Evolutionary conservation across 1,140 invertebrate species (phyloP), one percentile per base, ranked within the genome.

Genomic region (Frieseomelitta varia): DNA sequence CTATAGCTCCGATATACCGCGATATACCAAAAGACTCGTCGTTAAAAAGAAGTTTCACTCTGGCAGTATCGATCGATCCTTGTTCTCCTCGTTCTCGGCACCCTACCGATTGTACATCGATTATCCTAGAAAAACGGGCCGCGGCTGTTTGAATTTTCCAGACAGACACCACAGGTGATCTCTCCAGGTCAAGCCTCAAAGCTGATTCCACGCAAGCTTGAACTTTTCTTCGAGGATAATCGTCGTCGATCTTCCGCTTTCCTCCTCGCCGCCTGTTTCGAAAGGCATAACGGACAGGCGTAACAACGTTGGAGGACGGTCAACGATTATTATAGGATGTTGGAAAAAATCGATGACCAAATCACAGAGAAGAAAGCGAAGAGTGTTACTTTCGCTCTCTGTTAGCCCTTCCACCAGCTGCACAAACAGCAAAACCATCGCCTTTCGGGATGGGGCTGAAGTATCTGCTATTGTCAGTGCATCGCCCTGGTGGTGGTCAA

Each of bases 401-500:
- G 34, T 93, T 87, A 93, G 75, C 91, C 86, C 83, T 94, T 94
- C 94, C 93, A 95, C 92, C 92, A 94, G 56, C 90, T 84, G 79
- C 93, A 91, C 51, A 94, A 90, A 84, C 93, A 94, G 85, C 93
- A 92, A 65, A 91, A 94, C 87, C 92, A 93, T 87, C 92, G 89
- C 83, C 89, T 91, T 68, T 94, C 89, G 80, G 91, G 86, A 81
- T 90, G 92, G 85, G 92, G 85, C 84, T 94, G 91, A 63, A 93
- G 90, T 90, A 92, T 93, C 92, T 93, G 94, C 93, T 94, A 93
- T 92, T 94, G 94, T 95, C 94, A 95, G 94, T 95, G 95, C 93
- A 94, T 94, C 82, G 94, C 91, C 12, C 94, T 88, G 4, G 92
- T 93, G 8, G 90, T 93, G 30, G 96, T 96, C 47, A 97, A 93